Conservation (phyloP, 1,140 invertebrate species). For the Orius insidiosus region DNA sequence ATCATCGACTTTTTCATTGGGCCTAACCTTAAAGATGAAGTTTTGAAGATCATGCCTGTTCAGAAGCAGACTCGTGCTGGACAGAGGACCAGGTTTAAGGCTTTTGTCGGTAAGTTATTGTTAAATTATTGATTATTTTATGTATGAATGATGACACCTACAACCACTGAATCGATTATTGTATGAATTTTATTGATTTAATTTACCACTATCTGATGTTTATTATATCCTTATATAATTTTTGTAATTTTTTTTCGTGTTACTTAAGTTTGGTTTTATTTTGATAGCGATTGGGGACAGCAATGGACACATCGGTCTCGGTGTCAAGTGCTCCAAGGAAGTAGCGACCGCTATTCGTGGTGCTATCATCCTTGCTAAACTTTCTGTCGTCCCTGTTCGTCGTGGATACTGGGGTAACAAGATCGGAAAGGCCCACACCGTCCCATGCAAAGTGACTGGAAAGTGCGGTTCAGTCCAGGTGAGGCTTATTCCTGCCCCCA, state of each 20-base stretch:
- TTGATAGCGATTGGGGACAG: constrained; percentile 93
- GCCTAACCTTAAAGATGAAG: constrained; percentile 84
- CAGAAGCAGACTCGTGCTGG: constrained; percentile 99
- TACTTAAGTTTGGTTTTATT: constrained; percentile 8
- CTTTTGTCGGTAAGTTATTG: constrained; percentile 27
- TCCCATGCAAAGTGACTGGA: constrained; percentile 98
- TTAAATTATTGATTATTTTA: constrained; percentile 14
- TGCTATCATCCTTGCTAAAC: constrained; percentile 94
- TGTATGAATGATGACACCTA: background rate
- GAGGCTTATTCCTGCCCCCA: constrained; percentile 91
- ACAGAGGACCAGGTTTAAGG: constrained; percentile 97
- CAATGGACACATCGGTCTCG: constrained; percentile 97
- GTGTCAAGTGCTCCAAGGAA: constrained; percentile 99
- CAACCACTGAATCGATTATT: constrained; percentile 3
- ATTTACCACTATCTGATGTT: constrained; percentile 9
- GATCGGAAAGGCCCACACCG: constrained; percentile 97
- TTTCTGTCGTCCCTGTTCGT: constrained; percentile 95
- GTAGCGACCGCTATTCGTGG: constrained; percentile 98
- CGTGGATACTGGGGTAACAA: constrained; percentile 99
- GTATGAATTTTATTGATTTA: background rate
- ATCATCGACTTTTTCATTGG: constrained; percentile 98
- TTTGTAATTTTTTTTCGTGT: background rate
- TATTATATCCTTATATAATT: background rate
- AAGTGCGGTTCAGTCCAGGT: constrained; percentile 98
- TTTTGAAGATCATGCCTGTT: constrained; percentile 98